Conservation (phyloP, 2,113 vertebrate species). For the Pithys albifrons region DNA sequence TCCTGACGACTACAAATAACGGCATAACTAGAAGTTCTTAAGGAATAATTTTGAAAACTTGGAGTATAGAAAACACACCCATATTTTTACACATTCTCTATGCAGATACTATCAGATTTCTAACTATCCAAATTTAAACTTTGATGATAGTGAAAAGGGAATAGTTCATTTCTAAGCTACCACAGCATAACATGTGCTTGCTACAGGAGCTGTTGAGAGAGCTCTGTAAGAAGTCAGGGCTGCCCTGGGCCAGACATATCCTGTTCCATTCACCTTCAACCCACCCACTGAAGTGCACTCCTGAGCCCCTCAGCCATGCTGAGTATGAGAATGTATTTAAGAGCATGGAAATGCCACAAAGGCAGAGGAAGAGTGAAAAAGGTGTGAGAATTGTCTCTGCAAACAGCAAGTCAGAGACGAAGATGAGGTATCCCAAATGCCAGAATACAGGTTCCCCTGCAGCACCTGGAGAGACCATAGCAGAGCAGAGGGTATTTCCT, state of each 20-base stretch:
- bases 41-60: background rate
- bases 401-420: background rate
- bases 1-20: background rate
- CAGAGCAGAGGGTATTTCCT: background rate
- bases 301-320: background rate
- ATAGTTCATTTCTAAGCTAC: background rate
- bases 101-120: background rate
- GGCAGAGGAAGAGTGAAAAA: background rate
- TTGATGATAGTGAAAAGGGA: background rate
- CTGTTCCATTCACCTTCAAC: rapidly evolving
- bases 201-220: rapidly evolving
- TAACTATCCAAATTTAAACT: background rate
- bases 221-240: rapidly evolving
- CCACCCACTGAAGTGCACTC: rapidly evolving
- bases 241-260: rapidly evolving
- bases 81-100: background rate
- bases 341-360: background rate
- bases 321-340: background rate
- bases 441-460: background rate
- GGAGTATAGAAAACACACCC: background rate
- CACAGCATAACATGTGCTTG: rapidly evolving
- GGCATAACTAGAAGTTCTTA: background rate
- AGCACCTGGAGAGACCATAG: background rate
- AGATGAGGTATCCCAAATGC: background rate
- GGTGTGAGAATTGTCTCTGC: rapidly evolving